phyloP scores from a whole-genome alignment of 2,888 invertebrate genomes.

The Notodonta dromedarius region DNA sequence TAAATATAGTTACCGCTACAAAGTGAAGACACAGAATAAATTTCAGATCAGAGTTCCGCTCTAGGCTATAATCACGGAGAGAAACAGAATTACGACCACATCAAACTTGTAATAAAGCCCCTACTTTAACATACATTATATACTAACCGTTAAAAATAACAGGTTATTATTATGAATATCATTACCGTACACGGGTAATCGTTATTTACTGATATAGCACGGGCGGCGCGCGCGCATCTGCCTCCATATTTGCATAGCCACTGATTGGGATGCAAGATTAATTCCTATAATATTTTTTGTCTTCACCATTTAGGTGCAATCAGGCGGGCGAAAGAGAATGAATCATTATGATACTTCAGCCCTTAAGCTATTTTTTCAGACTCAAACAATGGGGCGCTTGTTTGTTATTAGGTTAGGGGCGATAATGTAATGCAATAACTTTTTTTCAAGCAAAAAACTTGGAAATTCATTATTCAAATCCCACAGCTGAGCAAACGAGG shows the following conservation, averaged over 20 bases:
- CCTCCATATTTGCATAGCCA: slow-evolving; percentile 75
- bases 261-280: slow-evolving; percentile 81
- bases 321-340: slow-evolving; percentile 75
- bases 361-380: slow-evolving; percentile 83
- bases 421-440: slow-evolving; percentile 83
- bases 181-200: slow-evolving; percentile 29
- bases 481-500: slow-evolving; percentile 77
- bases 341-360: slow-evolving; percentile 82
- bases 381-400: slow-evolving; percentile 80
- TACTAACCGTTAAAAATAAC: slow-evolving; percentile 53
- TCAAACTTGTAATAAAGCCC: slow-evolving; percentile 36
- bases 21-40: slow-evolving; percentile 17
- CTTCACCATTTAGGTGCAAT: slow-evolving; percentile 81
- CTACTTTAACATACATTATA: slow-evolving; percentile 34
- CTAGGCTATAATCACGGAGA: slow-evolving; percentile 39
- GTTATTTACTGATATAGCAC: slow-evolving; percentile 64
- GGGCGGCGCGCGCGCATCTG: slow-evolving; percentile 65
- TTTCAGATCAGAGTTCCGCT: slow-evolving; percentile 32
- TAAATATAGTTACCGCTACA: slow-evolving; percentile 16
- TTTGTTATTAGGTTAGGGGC: slow-evolving; percentile 83
- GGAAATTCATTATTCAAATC: slow-evolving; percentile 80
- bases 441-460: slow-evolving; percentile 69
- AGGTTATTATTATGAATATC: slow-evolving; percentile 56
- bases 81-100: slow-evolving; percentile 37
- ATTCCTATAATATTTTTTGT: slow-evolving; percentile 81